A percentile compares a stretch with the other conserved stretches of the same genome.
These are phyloP conservation scores for Gymnoscopelus microlampas DNA, from an alignment of 2,797 vertebrate species.

Conservation along the genomic window DNA sequence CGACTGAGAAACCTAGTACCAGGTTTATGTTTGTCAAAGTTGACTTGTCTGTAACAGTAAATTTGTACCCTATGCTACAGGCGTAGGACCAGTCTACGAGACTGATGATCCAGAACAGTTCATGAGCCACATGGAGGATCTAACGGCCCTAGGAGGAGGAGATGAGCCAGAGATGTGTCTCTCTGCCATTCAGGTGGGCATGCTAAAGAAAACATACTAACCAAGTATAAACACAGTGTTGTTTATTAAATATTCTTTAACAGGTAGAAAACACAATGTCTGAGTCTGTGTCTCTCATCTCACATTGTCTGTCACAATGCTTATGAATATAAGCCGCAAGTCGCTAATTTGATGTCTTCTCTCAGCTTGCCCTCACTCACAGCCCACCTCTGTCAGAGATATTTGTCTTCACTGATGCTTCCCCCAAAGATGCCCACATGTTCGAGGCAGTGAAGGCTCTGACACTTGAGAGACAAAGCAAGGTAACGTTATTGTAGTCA, in stretches of 20 bases:
- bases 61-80: conserved; percentile 61
- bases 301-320: neutral
- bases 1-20: too few species aligned
- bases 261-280: too few species aligned
- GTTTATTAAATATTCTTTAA: too few species aligned
- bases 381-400: conserved; percentile 89
- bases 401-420: conserved; percentile 91
- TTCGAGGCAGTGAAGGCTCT: conserved; percentile 83
- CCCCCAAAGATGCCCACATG: conserved; percentile 86
- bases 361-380: conserved; percentile 86
- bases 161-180: conserved; percentile 93
- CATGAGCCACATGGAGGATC: conserved; percentile 77
- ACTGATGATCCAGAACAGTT: conserved; percentile 85
- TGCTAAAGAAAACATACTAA: neutral
- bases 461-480: conserved; percentile 83
- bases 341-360: conserved; percentile 20
- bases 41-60: neutral
- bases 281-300: too few species aligned
- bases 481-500: conserved; percentile 68
- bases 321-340: neutral
- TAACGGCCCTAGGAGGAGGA: conserved; percentile 86
- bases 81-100: conserved; percentile 84
- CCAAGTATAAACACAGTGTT: too few species aligned
- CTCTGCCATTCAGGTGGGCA: conserved; percentile 84
- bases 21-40: neutral